Evolutionary conservation across 2,797 vertebrate species (phyloP).

Genomic region (Myiothlypis coronata): DNA sequence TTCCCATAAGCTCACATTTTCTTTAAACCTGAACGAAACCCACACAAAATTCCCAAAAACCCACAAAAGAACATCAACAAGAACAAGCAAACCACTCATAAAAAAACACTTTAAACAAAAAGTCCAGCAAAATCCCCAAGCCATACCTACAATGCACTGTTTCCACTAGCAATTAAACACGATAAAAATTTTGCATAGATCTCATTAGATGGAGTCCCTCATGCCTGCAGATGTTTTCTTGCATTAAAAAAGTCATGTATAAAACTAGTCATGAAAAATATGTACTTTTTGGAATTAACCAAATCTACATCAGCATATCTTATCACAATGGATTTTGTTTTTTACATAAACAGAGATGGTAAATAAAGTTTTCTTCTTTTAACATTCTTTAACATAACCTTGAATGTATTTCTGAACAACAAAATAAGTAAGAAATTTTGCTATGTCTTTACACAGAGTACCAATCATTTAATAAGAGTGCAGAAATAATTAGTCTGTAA

Average conservation of each 20-base stretch:
- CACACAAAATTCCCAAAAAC: neutral
- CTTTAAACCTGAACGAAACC: neutral
- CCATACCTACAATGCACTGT: accelerated
- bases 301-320: neutral
- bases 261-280: neutral
- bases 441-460: neutral
- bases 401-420: neutral
- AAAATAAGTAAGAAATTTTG: neutral
- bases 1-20: neutral
- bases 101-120: neutral
- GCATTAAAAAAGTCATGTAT: neutral
- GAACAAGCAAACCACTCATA: neutral
- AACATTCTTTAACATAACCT: neutral
- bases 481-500: neutral
- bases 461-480: neutral
- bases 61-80: neutral
- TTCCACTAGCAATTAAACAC: neutral
- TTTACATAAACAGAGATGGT: neutral
- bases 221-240: neutral
- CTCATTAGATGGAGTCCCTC: neutral
- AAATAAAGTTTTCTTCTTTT: neutral
- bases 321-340: neutral
- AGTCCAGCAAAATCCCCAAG: neutral
- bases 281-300: neutral
- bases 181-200: neutral